Base-by-base conservation (phyloP, 2,888 invertebrate genomes). In the Drosophila suboccidentalis region DNA sequence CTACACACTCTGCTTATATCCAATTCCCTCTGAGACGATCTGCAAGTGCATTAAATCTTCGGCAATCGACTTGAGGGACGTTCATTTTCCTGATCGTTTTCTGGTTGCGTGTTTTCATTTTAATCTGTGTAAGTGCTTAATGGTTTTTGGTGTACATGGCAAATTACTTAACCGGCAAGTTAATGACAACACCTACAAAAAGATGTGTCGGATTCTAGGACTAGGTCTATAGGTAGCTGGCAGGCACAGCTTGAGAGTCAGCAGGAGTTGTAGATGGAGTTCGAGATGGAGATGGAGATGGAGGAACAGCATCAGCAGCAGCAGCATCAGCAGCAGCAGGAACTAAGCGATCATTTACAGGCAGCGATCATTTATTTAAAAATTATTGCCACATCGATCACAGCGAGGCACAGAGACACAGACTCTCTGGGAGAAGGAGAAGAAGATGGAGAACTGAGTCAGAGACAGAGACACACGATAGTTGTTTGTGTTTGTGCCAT, bases 321-420 rank as follows among this genome's bases (percentile, higher is more conserved):
- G 2, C 43, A 43, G 6, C 54, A 55, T 58, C 53, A 47, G 38
- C 59, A 51, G 39, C 49, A 71, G 64, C 41, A 55, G 82, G 58
- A 82, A 74, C 77, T 50, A 64, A 64, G 66, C 80, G 83, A 88
- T 90, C 86, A 90, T 86, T 86, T 90, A 86, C 86, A 89, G 80
- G 71, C 74, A 71, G 71, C 80, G 71, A 89, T 89, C 85, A 88
- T 85, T 89, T 85, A 89, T 85, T 90, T 89, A 81, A 83, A 89
- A 90, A 89, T 87, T 87, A 90, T 87, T 89, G 84, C 87, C 90
- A 89, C 90, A 87, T 89, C 87, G 90, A 90, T 90, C 87, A 64
- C 59, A 58, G 59, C n/a, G 19, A 43, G 58, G 51, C 50, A 19
- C 73, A 75, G 67, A 71, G 75, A 75, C 69, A 70, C 55, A 19